Conservation (phyloP, 2,797 vertebrate species). For the Channa striata region DNA sequence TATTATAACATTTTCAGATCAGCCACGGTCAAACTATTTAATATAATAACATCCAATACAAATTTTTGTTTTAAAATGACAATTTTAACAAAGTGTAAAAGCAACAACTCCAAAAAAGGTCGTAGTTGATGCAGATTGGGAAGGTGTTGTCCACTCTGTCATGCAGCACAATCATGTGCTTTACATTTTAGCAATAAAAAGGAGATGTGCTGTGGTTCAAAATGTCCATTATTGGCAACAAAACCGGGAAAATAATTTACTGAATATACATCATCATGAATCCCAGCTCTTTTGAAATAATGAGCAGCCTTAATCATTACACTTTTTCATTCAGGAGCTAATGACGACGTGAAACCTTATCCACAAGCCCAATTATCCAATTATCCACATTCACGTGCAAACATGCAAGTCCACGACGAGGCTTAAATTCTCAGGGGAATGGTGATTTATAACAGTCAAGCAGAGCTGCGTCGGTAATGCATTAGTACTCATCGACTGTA, state of each 20-base stretch:
- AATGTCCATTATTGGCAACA: no score
- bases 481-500: not conserved
- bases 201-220: slow-evolving; percentile 11
- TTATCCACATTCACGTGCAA: slow-evolving; percentile 38
- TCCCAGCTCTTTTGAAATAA: no score
- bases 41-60: no score
- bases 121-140: no score
- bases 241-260: no score
- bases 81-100: no score
- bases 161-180: not conserved
- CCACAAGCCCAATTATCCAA: slow-evolving; percentile 28
- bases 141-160: not conserved
- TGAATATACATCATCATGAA: no score
- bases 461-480: not conserved
- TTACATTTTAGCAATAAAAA: not conserved
- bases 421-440: slow-evolving; percentile 4
- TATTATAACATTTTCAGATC: no score
- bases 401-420: slow-evolving; percentile 5
- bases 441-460: slow-evolving; percentile 22
- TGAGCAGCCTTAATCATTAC: slow-evolving; percentile 17
- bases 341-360: slow-evolving; percentile 26
- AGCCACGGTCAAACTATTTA: no score
- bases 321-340: slow-evolving; percentile 8
- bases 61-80: no score
- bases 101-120: no score